These are phyloP conservation scores for Thomomys bottae DNA, from an alignment of 2,113 vertebrate genomes.

Conservation along the genomic window DNA sequence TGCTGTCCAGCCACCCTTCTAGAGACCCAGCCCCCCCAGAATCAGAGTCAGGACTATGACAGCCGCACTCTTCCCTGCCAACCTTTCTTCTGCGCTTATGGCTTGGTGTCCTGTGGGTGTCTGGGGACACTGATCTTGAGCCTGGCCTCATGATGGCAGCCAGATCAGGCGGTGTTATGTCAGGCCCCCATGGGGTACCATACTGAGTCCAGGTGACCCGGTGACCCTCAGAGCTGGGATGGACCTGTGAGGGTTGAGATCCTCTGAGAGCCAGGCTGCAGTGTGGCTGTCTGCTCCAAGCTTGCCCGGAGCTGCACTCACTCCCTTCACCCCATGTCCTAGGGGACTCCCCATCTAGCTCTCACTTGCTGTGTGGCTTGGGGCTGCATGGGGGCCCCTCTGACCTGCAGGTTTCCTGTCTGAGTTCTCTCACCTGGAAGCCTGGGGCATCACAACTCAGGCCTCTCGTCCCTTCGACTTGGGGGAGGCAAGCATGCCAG, in stretches of 20 bases:
- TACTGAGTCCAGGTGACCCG: neutral
- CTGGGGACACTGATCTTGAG: neutral
- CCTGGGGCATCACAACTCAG: too few species aligned
- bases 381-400: neutral
- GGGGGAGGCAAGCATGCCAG: too few species aligned
- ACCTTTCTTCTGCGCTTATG: neutral
- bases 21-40: neutral
- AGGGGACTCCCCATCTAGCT: neutral
- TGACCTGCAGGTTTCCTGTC: neutral
- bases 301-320: neutral
- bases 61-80: neutral
- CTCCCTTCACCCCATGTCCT: neutral
- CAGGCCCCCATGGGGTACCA: neutral
- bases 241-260: too few species aligned
- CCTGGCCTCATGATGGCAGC: neutral
- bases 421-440: too few species aligned
- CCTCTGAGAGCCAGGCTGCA: too few species aligned
- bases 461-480: too few species aligned
- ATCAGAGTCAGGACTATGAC: neutral
- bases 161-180: neutral
- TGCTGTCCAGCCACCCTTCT: neutral
- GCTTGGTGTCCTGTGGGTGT: neutral
- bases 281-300: fast-evolving
- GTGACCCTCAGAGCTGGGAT: neutral
- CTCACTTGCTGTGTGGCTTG: neutral